phyloP scores from a whole-genome alignment of 2,113 vertebrate genomes.

The Reinhardtius hippoglossoides region DNA sequence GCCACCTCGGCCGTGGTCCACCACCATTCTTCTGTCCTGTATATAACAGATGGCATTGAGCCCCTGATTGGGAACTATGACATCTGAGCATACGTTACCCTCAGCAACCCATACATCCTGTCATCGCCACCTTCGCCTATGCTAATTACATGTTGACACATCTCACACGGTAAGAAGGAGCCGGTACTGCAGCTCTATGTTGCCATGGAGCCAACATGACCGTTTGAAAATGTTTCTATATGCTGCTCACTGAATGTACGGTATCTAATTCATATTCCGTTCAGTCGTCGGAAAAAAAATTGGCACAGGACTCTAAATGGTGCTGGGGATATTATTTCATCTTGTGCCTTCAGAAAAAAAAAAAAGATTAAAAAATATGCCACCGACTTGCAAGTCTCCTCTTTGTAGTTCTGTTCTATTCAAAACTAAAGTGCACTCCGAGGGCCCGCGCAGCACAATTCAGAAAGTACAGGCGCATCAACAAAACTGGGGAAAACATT shows the following conservation, averaged over 20 bases:
- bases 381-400: background rate
- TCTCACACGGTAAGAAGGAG: background rate
- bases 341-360: background rate
- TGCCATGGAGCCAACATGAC: constrained; percentile 5
- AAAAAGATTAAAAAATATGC: background rate
- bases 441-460: background rate
- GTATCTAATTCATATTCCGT: background rate
- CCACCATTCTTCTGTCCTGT: background rate
- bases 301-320: background rate
- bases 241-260: background rate
- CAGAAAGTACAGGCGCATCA: constrained; percentile 6
- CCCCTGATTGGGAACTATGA: background rate
- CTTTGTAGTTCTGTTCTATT: constrained; percentile 4
- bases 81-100: background rate
- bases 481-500: background rate
- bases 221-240: background rate
- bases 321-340: background rate
- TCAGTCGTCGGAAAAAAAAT: background rate
- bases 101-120: background rate
- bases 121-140: background rate
- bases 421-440: constrained; percentile 12
- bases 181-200: background rate
- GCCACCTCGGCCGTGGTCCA: too few species aligned
- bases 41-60: background rate
- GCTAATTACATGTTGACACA: background rate